Evolutionary conservation across 23 tunicate species (phyloP).

Genomic region (Aplidium turbinatum): DNA sequence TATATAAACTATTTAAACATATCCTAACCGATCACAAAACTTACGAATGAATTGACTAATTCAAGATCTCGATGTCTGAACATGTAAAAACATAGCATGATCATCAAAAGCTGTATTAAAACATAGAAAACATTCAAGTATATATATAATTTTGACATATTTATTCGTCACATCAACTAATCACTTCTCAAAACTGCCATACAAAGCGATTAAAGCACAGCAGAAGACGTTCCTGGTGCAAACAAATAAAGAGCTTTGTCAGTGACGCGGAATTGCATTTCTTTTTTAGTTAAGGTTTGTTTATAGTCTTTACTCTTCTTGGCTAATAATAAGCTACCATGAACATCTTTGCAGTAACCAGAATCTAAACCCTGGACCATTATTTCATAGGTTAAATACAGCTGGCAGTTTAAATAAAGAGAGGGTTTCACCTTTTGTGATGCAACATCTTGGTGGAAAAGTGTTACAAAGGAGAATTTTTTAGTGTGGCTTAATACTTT

Average conservation of each 20-base stretch:
- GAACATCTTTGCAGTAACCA: slow-evolving; percentile 88
- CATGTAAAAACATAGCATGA: no score
- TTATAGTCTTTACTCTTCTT: slow-evolving; percentile 5
- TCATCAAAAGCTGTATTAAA: no score
- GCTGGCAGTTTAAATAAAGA: slow-evolving; percentile 15
- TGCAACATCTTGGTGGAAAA: slow-evolving; percentile 24
- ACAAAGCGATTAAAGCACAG: slow-evolving; percentile 58
- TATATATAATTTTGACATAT: no score
- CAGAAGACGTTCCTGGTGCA: slow-evolving; percentile 84
- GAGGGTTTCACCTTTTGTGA: background rate
- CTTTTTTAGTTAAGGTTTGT: background rate
- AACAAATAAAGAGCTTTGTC: slow-evolving; percentile 62
- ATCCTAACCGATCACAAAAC: no score
- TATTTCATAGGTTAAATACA: slow-evolving; percentile 37
- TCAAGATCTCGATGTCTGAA: no score
- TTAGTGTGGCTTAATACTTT: slow-evolving; percentile 13
- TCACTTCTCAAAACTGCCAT: background rate
- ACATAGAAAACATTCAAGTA: no score
- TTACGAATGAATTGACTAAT: no score
- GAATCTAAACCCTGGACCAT: slow-evolving; percentile 48
- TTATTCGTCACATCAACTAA: background rate
- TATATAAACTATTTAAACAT: no score
- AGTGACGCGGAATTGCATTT: slow-evolving; percentile 61
- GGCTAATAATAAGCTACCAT: slow-evolving; percentile 38
- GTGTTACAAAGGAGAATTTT: slow-evolving; percentile 29